These are phyloP conservation scores for Reticulitermes lucifugus DNA, from an alignment of 2,888 invertebrate genomes.

Conservation along the genomic window DNA sequence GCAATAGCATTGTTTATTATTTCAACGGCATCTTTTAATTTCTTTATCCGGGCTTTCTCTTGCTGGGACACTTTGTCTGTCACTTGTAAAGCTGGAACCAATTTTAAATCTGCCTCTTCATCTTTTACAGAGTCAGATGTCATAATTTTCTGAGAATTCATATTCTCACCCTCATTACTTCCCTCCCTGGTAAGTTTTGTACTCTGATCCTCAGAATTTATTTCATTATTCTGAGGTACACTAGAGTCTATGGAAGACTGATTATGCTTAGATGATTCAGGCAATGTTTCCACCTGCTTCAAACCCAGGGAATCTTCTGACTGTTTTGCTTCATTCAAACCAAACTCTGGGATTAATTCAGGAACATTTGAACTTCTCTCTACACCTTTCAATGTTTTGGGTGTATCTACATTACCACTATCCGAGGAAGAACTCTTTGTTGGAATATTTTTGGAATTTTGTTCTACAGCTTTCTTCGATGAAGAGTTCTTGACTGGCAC, in stretches of 20 bases:
- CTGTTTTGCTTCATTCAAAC: not conserved
- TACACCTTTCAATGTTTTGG: not conserved
- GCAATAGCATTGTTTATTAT: constrained; percentile 78
- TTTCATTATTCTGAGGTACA: not conserved
- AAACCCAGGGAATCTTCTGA: not conserved
- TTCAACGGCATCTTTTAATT: constrained; percentile 76
- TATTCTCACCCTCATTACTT: constrained; percentile 56
- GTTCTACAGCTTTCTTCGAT: constrained; percentile 24
- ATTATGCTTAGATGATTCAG: not conserved
- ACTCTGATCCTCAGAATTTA: not conserved
- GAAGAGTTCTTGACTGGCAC: constrained; percentile 5
- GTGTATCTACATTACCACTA: not conserved
- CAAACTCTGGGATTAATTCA: not conserved
- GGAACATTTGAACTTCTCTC: not conserved
- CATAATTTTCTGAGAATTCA: constrained; percentile 59
- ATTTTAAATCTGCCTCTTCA: constrained; percentile 45
- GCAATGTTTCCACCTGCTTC: not conserved
- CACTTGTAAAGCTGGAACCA: constrained; percentile 38
- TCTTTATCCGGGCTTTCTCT: constrained; percentile 62
- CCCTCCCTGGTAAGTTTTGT: not conserved
- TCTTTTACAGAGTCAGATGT: constrained; percentile 59
- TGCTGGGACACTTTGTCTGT: constrained; percentile 41
- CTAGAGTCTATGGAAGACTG: no score
- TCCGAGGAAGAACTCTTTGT: not conserved
- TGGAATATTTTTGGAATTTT: not conserved